phyloP scores from a whole-genome alignment of 2,113 vertebrate genomes.

The Corapipo altera region DNA sequence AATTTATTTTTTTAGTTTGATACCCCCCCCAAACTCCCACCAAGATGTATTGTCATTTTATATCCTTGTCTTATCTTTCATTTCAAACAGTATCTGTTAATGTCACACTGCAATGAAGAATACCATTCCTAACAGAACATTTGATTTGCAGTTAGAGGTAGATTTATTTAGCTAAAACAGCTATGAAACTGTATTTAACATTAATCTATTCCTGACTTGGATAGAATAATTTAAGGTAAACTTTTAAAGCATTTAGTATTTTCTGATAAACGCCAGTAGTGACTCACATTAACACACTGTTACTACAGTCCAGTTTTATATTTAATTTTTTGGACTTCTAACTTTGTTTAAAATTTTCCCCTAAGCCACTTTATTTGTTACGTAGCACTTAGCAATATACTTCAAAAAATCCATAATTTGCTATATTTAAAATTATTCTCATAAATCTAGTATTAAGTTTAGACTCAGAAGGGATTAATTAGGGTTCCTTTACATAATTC shows the following conservation, averaged over 20 bases:
- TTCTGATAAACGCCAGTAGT: neutral
- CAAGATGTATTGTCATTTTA: neutral
- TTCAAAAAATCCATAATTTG: neutral
- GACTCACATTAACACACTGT: neutral
- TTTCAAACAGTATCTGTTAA: neutral
- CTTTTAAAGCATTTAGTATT: neutral
- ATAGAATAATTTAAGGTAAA: neutral
- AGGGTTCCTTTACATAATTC: neutral
- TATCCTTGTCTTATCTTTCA: neutral
- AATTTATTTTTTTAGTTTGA: neutral
- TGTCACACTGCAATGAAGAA: neutral
- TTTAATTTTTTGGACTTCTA: neutral
- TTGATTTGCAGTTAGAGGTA: neutral
- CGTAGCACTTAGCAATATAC: neutral
- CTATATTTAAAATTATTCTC: neutral
- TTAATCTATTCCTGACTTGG: neutral
- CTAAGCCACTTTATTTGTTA: neutral
- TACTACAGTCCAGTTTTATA: neutral
- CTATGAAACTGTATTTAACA: neutral
- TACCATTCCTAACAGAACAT: neutral
- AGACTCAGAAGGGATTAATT: neutral
- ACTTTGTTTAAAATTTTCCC: neutral
- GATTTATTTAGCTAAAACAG: neutral
- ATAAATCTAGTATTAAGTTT: neutral
- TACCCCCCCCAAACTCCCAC: fast-evolving